Percentiles rank a stretch among this genome's conserved stretches.
Conservation (phyloP, 2,888 invertebrate species). For the Trichopria drosophilae region DNA sequence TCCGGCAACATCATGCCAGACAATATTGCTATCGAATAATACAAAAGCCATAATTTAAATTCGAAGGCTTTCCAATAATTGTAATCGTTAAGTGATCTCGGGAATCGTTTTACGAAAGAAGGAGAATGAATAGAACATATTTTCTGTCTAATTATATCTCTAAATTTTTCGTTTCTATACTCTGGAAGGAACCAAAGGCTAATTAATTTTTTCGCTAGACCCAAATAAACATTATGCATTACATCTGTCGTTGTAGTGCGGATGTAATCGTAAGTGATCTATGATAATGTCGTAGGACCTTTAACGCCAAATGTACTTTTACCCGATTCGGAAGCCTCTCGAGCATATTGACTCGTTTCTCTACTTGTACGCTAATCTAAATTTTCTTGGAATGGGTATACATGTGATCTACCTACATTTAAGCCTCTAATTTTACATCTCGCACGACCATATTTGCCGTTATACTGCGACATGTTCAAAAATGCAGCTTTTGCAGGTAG, state of each 20-base stretch:
- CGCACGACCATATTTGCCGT: conserved; percentile 13
- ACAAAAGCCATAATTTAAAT: conserved; percentile 31
- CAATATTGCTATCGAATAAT: conserved; percentile 33
- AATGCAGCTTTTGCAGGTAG: conserved; percentile 24
- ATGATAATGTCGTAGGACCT: conserved; percentile 23
- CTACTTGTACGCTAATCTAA: conserved; percentile 12
- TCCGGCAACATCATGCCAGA: conserved; percentile 27
- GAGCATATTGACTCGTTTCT: conserved; percentile 6
- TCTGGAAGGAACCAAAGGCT: conserved; percentile 25
- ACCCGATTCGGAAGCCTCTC: neutral
- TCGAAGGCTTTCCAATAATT: conserved; percentile 35
- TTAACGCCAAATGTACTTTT: conserved; percentile 21
- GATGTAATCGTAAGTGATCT: conserved; percentile 25
- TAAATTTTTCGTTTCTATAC: neutral
- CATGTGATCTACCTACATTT: neutral
- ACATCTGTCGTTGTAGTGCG: conserved; percentile 27
- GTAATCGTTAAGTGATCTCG: conserved; percentile 26
- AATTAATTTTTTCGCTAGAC: conserved; percentile 27
- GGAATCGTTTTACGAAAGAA: conserved; percentile 26
- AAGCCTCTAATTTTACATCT: conserved; percentile 8
- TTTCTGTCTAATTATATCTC: conserved; percentile 22
- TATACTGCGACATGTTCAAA: conserved; percentile 20
- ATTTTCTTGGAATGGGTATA: conserved; percentile 10
- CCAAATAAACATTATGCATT: conserved; percentile 34
- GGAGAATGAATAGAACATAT: conserved; percentile 28